Percentiles rank a stretch among this genome's conserved stretches.
phyloP scores from a whole-genome alignment of 2,113 vertebrate species.

The Stigmatopora nigra region DNA sequence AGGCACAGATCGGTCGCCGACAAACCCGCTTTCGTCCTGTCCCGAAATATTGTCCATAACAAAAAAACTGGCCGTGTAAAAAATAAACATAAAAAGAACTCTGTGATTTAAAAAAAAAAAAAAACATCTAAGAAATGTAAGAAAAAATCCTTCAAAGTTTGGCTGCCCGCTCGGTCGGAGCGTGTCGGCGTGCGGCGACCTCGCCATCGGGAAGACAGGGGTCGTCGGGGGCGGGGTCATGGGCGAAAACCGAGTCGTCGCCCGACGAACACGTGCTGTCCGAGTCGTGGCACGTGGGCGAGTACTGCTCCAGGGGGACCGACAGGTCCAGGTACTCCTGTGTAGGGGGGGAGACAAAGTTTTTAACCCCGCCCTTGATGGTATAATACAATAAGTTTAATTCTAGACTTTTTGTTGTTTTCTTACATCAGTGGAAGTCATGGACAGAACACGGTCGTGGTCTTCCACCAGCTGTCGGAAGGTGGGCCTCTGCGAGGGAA shows the following conservation, averaged over 20 bases:
- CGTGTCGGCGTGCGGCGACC: constrained; percentile 47
- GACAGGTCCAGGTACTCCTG: constrained; percentile 86
- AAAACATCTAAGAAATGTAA: constrained; percentile 14
- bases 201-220: constrained; percentile 73
- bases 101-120: constrained; percentile 36
- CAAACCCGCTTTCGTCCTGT: neutral
- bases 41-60: constrained; percentile 49
- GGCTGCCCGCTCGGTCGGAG: constrained; percentile 15
- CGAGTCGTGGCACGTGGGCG: constrained; percentile 86
- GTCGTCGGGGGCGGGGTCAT: constrained; percentile 84
- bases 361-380: no score
- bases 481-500: constrained; percentile 90
- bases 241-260: constrained; percentile 92
- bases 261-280: constrained; percentile 94
- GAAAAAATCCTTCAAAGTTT: constrained; percentile 56
- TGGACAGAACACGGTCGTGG: constrained; percentile 85
- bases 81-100: constrained; percentile 69
- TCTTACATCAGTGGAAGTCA: constrained; percentile 90
- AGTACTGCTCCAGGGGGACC: constrained; percentile 94
- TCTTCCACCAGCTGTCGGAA: constrained; percentile 98
- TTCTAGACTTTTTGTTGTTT: neutral
- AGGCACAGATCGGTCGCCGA: constrained; percentile 68
- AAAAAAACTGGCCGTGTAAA: constrained; percentile 67
- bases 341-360: neutral
- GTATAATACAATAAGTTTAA: no score